A percentile compares a stretch with the other conserved stretches of the same genome.
Conservation (phyloP, 2,113 vertebrate species). For the Cercocebus atys region DNA sequence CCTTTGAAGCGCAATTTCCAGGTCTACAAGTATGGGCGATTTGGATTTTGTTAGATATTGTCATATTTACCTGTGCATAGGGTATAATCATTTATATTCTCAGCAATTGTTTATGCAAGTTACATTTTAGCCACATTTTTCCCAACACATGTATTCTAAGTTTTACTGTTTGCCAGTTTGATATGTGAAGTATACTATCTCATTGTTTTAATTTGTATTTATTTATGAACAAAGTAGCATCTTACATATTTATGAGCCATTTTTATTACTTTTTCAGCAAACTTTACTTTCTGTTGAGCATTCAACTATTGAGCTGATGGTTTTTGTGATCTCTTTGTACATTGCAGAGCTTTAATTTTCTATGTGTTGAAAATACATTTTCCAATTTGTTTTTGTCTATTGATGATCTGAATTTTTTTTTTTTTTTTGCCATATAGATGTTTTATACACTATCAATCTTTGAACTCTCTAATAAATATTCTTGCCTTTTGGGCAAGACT, state of each 20-base stretch:
- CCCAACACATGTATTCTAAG: background rate
- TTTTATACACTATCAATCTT: background rate
- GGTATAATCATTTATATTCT: background rate
- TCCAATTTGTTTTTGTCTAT: background rate
- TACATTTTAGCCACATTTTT: background rate
- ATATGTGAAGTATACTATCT: background rate
- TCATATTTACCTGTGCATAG: background rate
- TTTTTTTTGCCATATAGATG: background rate
- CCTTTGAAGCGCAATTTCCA: background rate
- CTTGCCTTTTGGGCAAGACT: background rate
- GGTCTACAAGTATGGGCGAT: background rate
- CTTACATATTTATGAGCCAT: background rate
- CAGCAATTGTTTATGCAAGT: background rate
- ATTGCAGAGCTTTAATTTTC: conserved; percentile 6
- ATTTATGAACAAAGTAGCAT: background rate
- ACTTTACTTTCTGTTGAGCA: background rate
- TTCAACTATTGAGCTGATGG: background rate
- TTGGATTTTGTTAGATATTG: background rate
- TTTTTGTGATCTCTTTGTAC: background rate
- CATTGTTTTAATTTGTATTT: conserved; percentile 18
- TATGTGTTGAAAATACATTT: background rate
- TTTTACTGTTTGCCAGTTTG: conserved; percentile 11
- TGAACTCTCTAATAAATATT: background rate
- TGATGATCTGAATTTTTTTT: background rate
- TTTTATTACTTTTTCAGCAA: background rate